A percentile compares a stretch with the other conserved stretches of the same genome.
phyloP scores from a whole-genome alignment of 2,797 vertebrate genomes.

The Coccyzus lansbergi region DNA sequence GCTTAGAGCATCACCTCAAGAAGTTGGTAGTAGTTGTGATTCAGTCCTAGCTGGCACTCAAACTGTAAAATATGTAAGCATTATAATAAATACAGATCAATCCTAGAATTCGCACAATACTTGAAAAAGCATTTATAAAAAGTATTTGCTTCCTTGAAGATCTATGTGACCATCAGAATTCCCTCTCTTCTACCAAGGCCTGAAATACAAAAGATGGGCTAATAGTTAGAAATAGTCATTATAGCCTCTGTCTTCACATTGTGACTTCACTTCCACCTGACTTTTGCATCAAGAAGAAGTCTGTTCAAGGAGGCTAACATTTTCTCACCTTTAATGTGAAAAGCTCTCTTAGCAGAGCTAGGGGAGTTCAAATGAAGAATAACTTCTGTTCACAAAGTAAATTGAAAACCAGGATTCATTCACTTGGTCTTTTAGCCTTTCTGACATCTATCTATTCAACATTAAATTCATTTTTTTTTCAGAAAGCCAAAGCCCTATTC shows the following conservation, averaged over 20 bases:
- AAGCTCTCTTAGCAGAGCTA: neutral
- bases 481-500: neutral
- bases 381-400: neutral
- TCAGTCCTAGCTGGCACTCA: neutral
- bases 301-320: neutral
- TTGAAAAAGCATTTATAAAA: neutral
- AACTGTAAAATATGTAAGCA: neutral
- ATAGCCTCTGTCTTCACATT: neutral
- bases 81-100: neutral
- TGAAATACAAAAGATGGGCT: neutral
- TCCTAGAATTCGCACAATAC: neutral
- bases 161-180: neutral
- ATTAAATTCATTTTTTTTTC: neutral
- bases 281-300: neutral
- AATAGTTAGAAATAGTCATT: neutral
- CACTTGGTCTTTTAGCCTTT: neutral
- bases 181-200: neutral
- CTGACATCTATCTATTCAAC: neutral
- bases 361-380: neutral
- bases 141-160: neutral
- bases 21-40: neutral
- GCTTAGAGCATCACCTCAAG: neutral
- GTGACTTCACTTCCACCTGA: neutral
- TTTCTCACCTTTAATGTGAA: neutral
- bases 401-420: neutral